Evolutionary conservation across 2,113 vertebrate species (phyloP), one percentile per base, ranked within the genome.

Genomic region (Microcebus griseorufus): DNA sequence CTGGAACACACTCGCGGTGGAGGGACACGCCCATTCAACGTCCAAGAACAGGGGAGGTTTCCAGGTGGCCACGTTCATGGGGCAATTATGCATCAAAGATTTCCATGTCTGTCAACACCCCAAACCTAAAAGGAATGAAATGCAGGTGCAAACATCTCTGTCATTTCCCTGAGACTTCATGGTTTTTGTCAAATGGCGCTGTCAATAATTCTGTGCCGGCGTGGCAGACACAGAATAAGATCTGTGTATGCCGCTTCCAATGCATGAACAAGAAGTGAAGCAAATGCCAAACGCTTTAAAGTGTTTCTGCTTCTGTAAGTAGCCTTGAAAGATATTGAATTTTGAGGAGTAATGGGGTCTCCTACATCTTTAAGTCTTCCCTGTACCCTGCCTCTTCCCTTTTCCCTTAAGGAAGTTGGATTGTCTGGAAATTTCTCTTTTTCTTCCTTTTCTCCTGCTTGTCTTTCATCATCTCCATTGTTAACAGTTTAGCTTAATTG

Each of bases 71-170:
- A 58, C 25, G 84, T 93, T 96, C 39, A 86, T 3, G 10, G 48
- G 94, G 96, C 90, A 97, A 98, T 84, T 4, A 85, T 67, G 82
- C 88, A 93, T 96, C 60, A 80, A 34, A 97, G 93, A 87, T 67
- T 90, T 90, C 12, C 25, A 0, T 85, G 84, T 96, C 85, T 75
- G 60, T 73, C 67, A 94, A 55, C 78, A 97, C 55, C 42, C 7
- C 18, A 7, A 0, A 70, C 79, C 70, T 64, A 96, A 90, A 96
- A 90, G 75, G 86, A 8, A 48, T 69, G 34, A 81, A 92, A 95
- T 22, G 95, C 14, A 80, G 42, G 18, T n/a, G 87, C 55, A 97
- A 67, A 97, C 80, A 32, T n/a, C 64, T 72, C n/a, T 51, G 23
- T 78, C 69, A 13, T 20, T 82, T 48, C 25, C 34, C 92, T 34